These are phyloP conservation scores for Orbicella faveolata DNA, from an alignment of 64 coral and sea anemone species.

Conservation along the genomic window DNA sequence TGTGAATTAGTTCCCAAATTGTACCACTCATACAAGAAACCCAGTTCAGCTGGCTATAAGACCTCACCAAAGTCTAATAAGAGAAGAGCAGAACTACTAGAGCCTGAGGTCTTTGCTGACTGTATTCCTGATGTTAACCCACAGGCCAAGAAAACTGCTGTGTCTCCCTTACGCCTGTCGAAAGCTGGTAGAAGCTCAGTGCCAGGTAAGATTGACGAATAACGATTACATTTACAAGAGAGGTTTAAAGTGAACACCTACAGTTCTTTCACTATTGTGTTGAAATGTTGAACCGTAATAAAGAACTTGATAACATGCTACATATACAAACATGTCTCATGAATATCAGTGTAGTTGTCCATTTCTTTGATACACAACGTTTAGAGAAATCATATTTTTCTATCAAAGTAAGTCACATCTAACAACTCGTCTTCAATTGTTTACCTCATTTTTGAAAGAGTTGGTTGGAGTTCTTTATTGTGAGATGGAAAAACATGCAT, in stretches of 20 bases:
- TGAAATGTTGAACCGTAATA: conserved; percentile 12
- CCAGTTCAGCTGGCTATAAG: conserved; percentile 33
- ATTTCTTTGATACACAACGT: no score
- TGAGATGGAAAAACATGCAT: no score
- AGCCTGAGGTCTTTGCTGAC: conserved; percentile 21
- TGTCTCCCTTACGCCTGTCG: conserved; percentile 21
- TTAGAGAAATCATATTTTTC: no score
- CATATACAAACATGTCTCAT: background rate
- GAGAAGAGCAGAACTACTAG: conserved; percentile 31
- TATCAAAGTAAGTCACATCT: no score
- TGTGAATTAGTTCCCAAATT: conserved; percentile 19
- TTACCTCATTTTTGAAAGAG: no score
- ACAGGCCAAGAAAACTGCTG: background rate
- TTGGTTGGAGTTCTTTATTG: no score
- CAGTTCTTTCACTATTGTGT: conserved; percentile 45
- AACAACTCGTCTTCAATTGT: no score
- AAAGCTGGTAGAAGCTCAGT: conserved; percentile 28
- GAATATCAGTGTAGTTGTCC: no score
- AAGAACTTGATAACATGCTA: conserved; percentile 27
- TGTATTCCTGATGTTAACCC: conserved; percentile 30
- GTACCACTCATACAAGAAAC: conserved; percentile 30
- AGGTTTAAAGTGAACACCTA: background rate
- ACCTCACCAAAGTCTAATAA: background rate
- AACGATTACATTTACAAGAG: background rate
- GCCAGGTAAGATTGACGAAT: conserved; percentile 32